Evolutionary conservation across 2,888 invertebrate genomes (phyloP), one percentile per base, ranked within the genome.

Genomic region (Rhimphoctona megacephalus): DNA sequence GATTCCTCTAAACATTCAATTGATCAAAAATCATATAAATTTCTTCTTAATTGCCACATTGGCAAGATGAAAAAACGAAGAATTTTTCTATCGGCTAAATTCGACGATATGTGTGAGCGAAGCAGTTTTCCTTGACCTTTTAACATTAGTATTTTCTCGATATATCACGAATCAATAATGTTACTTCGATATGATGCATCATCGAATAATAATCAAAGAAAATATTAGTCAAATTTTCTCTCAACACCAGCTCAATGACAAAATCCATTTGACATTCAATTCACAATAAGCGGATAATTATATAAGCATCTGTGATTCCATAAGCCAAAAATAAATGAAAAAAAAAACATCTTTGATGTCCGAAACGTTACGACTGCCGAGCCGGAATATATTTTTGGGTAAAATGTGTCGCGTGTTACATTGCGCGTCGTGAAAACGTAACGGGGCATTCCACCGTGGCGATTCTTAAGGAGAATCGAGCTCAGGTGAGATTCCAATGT

Each of bases 401-500:
- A 11, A 70, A 72, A 70, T 39, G 57, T 57, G 67, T 46, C 57
- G 22, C 39, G 57, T 43, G 25, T 67, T 73, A 64, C 39, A 74
- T 33, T 80, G 70, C 67, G 7, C 52, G 14, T 9, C 69, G 70
- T 69, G 52, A 77, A 78, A 72, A 83, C 70, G 39, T 57, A 57
- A 69, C 36, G 46, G 57, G 46, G 61, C 70, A 72, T 83, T 70
- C 39, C 82, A 61, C 33, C 46, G 82, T 82, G 61, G 70, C 61
- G 49, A 70, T 69, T 69, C 57, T 76, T 49, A 46, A 52, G 9
- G 46, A 76, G 43, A 69, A 54, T 57, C 61, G 49, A 70, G 46
- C 76, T 46, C 70, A 69, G 43, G 67, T 46, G 74, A 54, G 25
- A 83, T 79, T 73, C 67, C 73, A n/a, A 79, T 57, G 73, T 79